A percentile compares a stretch with the other conserved stretches of the same genome.
These are phyloP conservation scores for Tribolium freemani DNA, from an alignment of 2,888 invertebrate genomes.

Conservation along the genomic window DNA sequence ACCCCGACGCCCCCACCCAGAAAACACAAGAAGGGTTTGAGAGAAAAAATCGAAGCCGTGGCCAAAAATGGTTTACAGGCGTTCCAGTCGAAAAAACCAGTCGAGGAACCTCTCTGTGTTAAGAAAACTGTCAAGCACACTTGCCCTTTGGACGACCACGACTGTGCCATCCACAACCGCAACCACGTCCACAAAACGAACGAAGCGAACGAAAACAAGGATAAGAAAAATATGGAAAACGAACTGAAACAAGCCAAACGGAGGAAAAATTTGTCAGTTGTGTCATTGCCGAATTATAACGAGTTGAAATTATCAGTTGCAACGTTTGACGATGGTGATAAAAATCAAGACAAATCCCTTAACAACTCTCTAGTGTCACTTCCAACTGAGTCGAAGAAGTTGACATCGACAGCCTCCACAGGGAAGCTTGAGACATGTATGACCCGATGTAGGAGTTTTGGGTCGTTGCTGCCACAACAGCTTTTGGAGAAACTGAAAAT, in stretches of 20 bases:
- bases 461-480: conserved; percentile 67
- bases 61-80: conserved; percentile 63
- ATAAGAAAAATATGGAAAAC: conserved; percentile 42
- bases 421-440: conserved; percentile 68
- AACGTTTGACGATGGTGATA: conserved; percentile 57
- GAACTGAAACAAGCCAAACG: conserved; percentile 59
- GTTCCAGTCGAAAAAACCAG: conserved; percentile 55
- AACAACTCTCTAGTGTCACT: conserved; percentile 59
- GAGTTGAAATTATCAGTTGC: conserved; percentile 67
- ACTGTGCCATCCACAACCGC: conserved; percentile 57
- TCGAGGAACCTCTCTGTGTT: conserved; percentile 63
- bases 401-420: conserved; percentile 58
- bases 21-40: conserved; percentile 62
- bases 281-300: conserved; percentile 71
- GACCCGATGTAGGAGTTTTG: conserved; percentile 68
- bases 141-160: conserved; percentile 64
- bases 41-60: conserved; percentile 64
- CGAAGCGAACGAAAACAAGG: conserved; percentile 31
- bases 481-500: conserved; percentile 64
- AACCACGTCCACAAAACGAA: conserved; percentile 36
- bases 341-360: conserved; percentile 49
- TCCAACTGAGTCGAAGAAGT: conserved; percentile 60
- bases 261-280: conserved; percentile 69
- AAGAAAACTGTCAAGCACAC: conserved; percentile 64
- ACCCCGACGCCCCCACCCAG: conserved; percentile 67